Evolutionary conservation across 37 sponge, comb jelly and placozoan genomes (phyloP), one percentile per base, ranked within the genome.

Genomic region (Spongilla lacustris): DNA sequence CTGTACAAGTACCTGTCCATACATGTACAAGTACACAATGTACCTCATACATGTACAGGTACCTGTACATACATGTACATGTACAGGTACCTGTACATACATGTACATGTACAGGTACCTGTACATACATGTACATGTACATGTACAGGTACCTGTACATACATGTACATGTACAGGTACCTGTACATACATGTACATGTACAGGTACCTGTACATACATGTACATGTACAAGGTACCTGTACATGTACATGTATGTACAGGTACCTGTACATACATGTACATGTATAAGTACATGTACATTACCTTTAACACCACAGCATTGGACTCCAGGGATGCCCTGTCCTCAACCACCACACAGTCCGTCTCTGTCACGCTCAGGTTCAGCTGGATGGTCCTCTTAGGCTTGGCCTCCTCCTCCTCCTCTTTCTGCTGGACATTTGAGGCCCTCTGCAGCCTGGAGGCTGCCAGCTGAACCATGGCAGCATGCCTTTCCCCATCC

Each of bases 291-390:
- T 80, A 67, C 78, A 91, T 27, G 19, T 80, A 41, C 41, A 41
- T 85, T 12, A 88, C 95, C 88, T 95, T 97, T 67, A 96, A 77
- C 4, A 96, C 87, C 0, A 97, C 88, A 70, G 98, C 98, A 72
- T 94, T 93, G 28, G 95, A 89, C 30, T 88, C 77, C 14, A 72
- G 69, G 5, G 67, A 66, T 5, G 92, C 78, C 49, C 88, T 41
- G 68, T 97, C 92, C 81, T 97, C 96, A 36, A 95, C 87, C n/a
- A 97, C 85, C 4, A 97, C 94, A 73, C 95, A 84, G 73, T 97
- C 98, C n/a, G 98, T 97, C 58, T 95, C 95, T 46, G 98, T 95
- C 25, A 97, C 74, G 73, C 91, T 97, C 69, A 97, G 81, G 66
- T 90, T 89, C 17, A 95, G 75, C 24, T 26, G 66, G 30, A 95